Base-by-base conservation (phyloP, 2,888 invertebrate species). In the Vanessa cardui region DNA sequence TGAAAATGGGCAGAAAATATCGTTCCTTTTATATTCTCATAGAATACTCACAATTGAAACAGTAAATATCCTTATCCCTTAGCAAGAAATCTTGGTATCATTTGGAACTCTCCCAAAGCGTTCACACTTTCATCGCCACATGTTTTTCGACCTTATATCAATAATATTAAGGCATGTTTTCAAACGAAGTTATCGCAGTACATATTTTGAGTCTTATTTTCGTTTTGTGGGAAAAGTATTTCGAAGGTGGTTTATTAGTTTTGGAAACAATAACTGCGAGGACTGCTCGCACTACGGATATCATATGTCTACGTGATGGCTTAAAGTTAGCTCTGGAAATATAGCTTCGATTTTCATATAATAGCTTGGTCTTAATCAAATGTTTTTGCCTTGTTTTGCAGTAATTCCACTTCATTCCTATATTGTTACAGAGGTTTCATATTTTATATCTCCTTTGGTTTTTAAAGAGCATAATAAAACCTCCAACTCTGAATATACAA, bases 31-130 rank as follows among this genome's bases (percentile, higher is more conserved):
- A 39, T 21, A 31, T 54, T 26, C 26, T 8, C 31, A 39, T 33
- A 33, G 18, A 44, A 26, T 45, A 58, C 20, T 33, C 20, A 62
- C 59, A 61, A 70, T 64, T 64, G 69, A 64, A 69, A 67, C 70
- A 71, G 63, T 71, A 66, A 72, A 72, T 68, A 61, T 61, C 52
- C 49, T 64, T 59, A 66, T 64, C 59, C 62, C 66, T 58, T 56
- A 44, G 33, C 9, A 61, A 31, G 60, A 60, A 62, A 73, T 67
- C 68, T 66, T 58, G 68, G 71, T 74, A 77, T 78, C 77, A 75
- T 76, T 83, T 83, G 82, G 83, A 78, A 59, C 60, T n/a, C 63
- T 52, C 73, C 83, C 83, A 83, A 81, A 64, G 33, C 45, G 12
- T 60, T 46, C 58, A 20, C 61, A 68, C 45, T 49, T 54, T 47